phyloP scores from a whole-genome alignment of 1,140 invertebrate genomes.

The Conopomorpha cramerella region DNA sequence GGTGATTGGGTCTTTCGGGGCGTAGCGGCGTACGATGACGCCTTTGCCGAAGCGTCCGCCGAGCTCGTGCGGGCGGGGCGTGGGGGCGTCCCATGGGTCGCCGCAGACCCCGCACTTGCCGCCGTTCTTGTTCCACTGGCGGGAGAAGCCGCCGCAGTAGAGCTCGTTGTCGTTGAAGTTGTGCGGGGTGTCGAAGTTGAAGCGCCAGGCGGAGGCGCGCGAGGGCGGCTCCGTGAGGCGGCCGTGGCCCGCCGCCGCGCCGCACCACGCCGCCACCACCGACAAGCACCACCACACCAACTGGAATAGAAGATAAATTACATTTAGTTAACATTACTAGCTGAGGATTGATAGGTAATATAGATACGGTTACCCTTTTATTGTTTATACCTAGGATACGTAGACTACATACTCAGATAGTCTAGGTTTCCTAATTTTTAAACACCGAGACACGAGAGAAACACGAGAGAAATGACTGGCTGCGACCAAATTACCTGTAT shows the following conservation, averaged over 20 bases:
- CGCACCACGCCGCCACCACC: neutral
- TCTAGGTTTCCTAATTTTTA: no score
- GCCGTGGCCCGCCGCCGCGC: constrained; percentile 64
- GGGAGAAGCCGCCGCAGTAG: constrained; percentile 84
- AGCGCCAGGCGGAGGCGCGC: constrained; percentile 81
- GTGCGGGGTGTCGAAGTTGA: constrained; percentile 72
- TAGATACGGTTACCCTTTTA: no score
- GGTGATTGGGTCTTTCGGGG: constrained; percentile 67
- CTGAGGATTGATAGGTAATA: no score
- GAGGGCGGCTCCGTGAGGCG: constrained; percentile 84
- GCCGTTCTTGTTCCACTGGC: constrained; percentile 72
- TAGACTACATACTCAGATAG: no score
- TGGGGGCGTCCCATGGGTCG: constrained; percentile 77
- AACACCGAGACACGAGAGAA: no score
- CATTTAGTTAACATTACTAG: no score
- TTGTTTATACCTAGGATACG: no score
- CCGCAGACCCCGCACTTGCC: constrained; percentile 90
- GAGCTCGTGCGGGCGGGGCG: constrained; percentile 78
- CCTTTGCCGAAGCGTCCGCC: constrained; percentile 83
- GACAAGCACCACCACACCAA: neutral
- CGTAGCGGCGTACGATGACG: constrained; percentile 78
- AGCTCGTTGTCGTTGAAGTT: constrained; percentile 91
- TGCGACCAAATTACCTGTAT: no score
- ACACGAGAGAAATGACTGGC: no score
- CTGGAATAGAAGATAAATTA: no score